Conservation (phyloP, 1,140 invertebrate genomes). For the Steinernema khuongi region DNA sequence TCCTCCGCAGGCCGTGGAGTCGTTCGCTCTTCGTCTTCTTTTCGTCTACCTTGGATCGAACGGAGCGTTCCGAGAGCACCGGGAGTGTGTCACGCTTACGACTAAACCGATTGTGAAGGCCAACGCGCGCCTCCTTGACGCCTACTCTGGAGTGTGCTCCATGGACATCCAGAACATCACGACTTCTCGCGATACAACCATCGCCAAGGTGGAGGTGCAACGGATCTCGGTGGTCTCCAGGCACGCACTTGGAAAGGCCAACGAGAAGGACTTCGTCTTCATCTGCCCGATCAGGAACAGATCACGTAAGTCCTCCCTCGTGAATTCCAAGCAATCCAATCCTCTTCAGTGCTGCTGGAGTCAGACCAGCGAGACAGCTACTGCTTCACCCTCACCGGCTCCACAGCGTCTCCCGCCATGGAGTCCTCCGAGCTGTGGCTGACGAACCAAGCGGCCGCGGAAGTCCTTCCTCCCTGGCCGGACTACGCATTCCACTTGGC, state of each 20-base stretch:
- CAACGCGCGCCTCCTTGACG: not conserved
- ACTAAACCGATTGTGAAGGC: not conserved
- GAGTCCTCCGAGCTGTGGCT: not conserved
- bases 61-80: slow-evolving; percentile 20
- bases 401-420: not conserved
- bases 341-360: not conserved
- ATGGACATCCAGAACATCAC: slow-evolving; percentile 17
- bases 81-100: not conserved
- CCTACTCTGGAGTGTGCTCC: slow-evolving; percentile 9
- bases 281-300: slow-evolving; percentile 1
- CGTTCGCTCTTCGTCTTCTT: not conserved
- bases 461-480: not conserved
- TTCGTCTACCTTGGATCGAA: slow-evolving; percentile 20
- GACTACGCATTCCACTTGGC: not conserved
- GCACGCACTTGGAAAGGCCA: not conserved
- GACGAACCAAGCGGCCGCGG: not conserved
- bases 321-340: not conserved
- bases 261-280: not conserved
- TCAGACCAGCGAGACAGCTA: not conserved
- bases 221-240: slow-evolving; percentile 7
- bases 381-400: not conserved
- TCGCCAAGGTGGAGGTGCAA: slow-evolving; percentile 22
- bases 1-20: slow-evolving; percentile 1
- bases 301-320: not conserved
- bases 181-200: not conserved